A percentile compares a stretch with the other conserved stretches of the same genome.
phyloP scores from a whole-genome alignment of 1,140 invertebrate species.

The Drosophila tristis region DNA sequence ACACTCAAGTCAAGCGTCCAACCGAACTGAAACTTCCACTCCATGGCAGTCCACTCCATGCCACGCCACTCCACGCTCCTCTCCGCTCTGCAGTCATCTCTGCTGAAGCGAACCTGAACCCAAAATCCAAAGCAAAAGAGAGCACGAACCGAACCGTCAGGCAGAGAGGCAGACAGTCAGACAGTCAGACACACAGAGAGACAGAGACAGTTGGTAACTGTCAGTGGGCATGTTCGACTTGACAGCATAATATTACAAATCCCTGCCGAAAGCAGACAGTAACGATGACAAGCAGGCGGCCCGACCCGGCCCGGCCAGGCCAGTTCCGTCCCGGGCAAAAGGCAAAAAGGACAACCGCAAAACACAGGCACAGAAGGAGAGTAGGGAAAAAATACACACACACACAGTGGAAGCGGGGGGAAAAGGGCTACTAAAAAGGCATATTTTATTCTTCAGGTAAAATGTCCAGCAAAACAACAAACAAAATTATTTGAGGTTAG shows the following conservation, averaged over 20 bases:
- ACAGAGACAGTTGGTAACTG: constrained; percentile 65
- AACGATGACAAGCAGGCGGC: constrained; percentile 62
- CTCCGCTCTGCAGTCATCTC: no score
- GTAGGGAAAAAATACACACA: not conserved
- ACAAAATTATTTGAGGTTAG: constrained; percentile 2
- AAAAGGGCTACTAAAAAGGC: constrained; percentile 21
- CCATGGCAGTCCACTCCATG: no score
- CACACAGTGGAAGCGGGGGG: not conserved
- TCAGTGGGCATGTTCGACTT: constrained; percentile 75
- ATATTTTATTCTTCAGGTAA: constrained; percentile 36
- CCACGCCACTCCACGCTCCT: no score
- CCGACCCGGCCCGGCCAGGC: no score
- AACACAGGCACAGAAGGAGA: not conserved
- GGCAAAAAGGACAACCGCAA: constrained; percentile 36
- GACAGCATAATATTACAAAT: constrained; percentile 80
- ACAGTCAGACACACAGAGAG: no score
- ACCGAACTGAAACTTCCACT: constrained; percentile 23
- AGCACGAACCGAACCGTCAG: constrained; percentile 1
- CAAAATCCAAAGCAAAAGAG: not conserved
- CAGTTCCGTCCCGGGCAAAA: not conserved
- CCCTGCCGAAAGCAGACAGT: constrained; percentile 72
- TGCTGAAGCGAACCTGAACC: not conserved
- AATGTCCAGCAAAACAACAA: not conserved
- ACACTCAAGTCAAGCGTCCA: constrained; percentile 64
- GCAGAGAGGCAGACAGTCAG: constrained; percentile 21